These are phyloP conservation scores for Manis javanica DNA, from an alignment of 2,797 vertebrate species.

Conservation along the genomic window DNA sequence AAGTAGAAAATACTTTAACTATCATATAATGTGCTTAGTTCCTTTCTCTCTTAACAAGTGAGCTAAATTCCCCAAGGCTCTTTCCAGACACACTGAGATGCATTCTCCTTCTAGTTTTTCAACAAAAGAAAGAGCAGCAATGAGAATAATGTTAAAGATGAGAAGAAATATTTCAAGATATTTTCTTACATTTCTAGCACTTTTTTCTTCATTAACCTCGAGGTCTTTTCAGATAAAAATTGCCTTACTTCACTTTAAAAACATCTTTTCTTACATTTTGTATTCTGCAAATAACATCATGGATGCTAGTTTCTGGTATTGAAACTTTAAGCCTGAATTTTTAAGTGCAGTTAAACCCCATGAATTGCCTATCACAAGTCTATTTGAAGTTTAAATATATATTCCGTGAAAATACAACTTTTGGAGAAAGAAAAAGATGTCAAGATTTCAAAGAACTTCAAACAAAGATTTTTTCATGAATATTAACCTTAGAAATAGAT, in stretches of 20 bases:
- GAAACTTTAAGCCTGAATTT: conserved; percentile 25
- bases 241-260: background rate
- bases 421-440: conserved; percentile 39
- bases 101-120: conserved; percentile 22
- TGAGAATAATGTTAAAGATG: conserved; percentile 34
- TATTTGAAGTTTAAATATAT: conserved; percentile 58
- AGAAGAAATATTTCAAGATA: conserved; percentile 32
- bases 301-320: background rate
- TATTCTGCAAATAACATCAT: background rate
- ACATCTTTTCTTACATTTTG: conserved; percentile 1
- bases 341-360: conserved; percentile 55
- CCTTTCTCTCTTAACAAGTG: conserved; percentile 29
- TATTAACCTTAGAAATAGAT: background rate
- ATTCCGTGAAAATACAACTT: conserved; percentile 3
- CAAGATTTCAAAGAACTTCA: conserved; percentile 57
- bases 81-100: conserved; percentile 15
- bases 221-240: conserved; percentile 40
- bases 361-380: background rate
- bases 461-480: conserved; percentile 39
- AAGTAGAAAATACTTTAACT: conserved; percentile 64
- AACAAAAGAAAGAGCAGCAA: conserved; percentile 25
- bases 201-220: background rate
- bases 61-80: background rate
- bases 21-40: conserved; percentile 35
- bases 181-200: conserved; percentile 35